Base-by-base conservation (phyloP, 1,140 invertebrate species). In the Zophobas atratus region DNA sequence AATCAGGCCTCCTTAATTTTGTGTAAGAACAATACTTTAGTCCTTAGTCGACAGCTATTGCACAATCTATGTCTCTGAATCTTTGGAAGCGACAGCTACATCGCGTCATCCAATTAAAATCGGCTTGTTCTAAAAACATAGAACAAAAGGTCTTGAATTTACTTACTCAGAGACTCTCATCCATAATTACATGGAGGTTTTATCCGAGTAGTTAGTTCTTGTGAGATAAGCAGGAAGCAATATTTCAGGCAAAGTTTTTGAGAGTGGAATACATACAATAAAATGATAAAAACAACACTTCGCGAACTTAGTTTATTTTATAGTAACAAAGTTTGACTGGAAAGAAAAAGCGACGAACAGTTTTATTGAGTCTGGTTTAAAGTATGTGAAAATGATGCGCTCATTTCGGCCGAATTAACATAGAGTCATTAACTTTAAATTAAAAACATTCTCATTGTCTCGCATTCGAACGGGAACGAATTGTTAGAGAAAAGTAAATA, bases 401-500 rank as follows among this genome's bases (percentile, higher is more conserved):
- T 32, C 60, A 32, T 43, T 67, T 67, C 39, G 35, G 8, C 60
- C 35, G 34, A 43, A 41, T 63, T n/a, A 63, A 63, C 57, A 63
- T 63, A 39, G 35, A 67, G 60, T 67, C 60, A 43, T 67, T 67
- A 63, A 63, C 3, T 39, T 39, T 6, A 63, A 63, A 63, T 63
- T 56, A 43, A 67, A 67, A 36, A 67, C 38, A 67, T 43, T 67
- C 20, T 48, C 60, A 67, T 67, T 67, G 60, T 60, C 1, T 36
- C 38, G n/a, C 56, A 20, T 67, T 67, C 43, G 1, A 67, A 67
- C 36, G 41, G 39, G 60, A 67, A 43, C 39, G 60, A 32, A 41
- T 43, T 48, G 60, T 32, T 43, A 67, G 55, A 57, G n/a, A 43
- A 67, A 43, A 67, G 39, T 43, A 67, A 67, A 67, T 67, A 67